phyloP scores from a whole-genome alignment of 2,888 invertebrate species.

The Lepidochrysops patricia region DNA sequence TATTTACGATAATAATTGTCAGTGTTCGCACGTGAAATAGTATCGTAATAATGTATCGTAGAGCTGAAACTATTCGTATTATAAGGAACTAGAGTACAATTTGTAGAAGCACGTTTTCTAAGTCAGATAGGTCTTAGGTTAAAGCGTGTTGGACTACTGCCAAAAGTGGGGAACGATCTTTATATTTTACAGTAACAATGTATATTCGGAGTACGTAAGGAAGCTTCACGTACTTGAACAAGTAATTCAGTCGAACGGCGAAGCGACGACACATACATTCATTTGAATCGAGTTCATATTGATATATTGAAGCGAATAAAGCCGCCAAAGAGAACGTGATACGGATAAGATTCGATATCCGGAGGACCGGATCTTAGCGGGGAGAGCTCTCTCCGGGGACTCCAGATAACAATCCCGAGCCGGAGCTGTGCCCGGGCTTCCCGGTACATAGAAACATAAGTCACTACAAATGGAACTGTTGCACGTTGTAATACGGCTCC shows the following conservation, averaged over 20 bases:
- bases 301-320: slow-evolving; percentile 40
- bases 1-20: slow-evolving; percentile 20
- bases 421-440: slow-evolving; percentile 39
- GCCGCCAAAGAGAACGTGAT: slow-evolving; percentile 28
- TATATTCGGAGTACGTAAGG: slow-evolving; percentile 44
- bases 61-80: background rate
- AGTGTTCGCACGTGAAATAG: slow-evolving; percentile 17
- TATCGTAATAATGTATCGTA: slow-evolving; percentile 3
- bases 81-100: background rate
- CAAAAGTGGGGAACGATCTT: slow-evolving; percentile 52
- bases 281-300: slow-evolving; percentile 34
- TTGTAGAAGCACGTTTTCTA: slow-evolving; percentile 1
- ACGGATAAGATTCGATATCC: slow-evolving; percentile 32
- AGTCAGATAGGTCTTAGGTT: slow-evolving; percentile 9
- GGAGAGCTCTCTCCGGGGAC: slow-evolving; percentile 20
- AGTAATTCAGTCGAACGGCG: slow-evolving; percentile 34
- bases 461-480: slow-evolving; percentile 26
- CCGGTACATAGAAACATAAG: slow-evolving; percentile 24
- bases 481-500: slow-evolving; percentile 36
- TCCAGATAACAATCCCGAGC: slow-evolving; percentile 44
- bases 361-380: slow-evolving; percentile 31
- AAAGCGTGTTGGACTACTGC: slow-evolving; percentile 39
- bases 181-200: slow-evolving; percentile 50
- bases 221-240: slow-evolving; percentile 49
- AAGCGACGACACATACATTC: slow-evolving; percentile 49